Conservation (phyloP, 2,797 vertebrate genomes). For the Sebastes trivittatus region DNA sequence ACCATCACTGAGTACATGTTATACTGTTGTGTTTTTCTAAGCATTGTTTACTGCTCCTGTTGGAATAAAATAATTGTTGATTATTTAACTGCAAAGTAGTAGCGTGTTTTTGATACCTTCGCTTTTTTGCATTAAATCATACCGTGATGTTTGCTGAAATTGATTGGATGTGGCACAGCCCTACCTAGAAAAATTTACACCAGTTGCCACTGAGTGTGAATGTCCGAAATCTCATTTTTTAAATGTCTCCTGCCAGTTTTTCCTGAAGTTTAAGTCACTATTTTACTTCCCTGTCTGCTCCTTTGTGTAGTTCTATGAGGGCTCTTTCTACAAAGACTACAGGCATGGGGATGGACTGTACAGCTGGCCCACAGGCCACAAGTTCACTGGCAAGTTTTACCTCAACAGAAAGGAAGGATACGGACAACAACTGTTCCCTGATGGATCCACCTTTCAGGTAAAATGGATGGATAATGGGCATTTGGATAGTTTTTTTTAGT, state of each 20-base stretch:
- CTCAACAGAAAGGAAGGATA: slow-evolving; percentile 89
- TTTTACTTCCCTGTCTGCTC: neutral
- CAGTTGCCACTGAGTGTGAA: no score
- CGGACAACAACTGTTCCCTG: slow-evolving; percentile 77
- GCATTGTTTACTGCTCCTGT: accelerated
- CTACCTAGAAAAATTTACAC: no score
- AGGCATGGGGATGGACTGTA: slow-evolving; percentile 85
- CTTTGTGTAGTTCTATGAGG: slow-evolving; percentile 81
- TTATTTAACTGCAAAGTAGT: no score
- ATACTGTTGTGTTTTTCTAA: no score
- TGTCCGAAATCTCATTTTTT: neutral
- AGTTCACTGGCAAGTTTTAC: slow-evolving; percentile 88
- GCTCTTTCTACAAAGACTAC: slow-evolving; percentile 88
- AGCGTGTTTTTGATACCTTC: no score
- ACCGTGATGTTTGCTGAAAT: no score
- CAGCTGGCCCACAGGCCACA: slow-evolving; percentile 85
- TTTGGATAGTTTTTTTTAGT: neutral
- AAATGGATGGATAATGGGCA: neutral
- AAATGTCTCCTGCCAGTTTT: neutral
- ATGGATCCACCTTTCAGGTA: slow-evolving; percentile 86
- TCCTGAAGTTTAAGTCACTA: neutral
- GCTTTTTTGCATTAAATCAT: no score
- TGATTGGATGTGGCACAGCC: no score
- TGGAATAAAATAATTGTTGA: no score
- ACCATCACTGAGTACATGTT: no score